A percentile compares a stretch with the other conserved stretches of the same genome.
These are phyloP conservation scores for Arrhopalites spinosus DNA, from an alignment of 2,888 invertebrate species.

Conservation along the genomic window DNA sequence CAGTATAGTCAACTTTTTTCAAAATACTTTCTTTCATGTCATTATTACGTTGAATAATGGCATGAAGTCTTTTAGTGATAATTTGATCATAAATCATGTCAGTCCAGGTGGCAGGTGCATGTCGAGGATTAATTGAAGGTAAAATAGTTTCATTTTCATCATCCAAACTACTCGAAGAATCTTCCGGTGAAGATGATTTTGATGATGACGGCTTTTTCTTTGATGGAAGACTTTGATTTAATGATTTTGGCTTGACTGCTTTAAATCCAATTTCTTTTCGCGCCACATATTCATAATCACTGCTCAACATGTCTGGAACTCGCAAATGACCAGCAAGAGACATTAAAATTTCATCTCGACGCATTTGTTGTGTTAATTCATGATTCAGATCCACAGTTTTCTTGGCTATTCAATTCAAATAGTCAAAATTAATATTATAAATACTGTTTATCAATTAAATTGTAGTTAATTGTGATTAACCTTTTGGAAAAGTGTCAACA, in stretches of 20 bases:
- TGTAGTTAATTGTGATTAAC: conserved; percentile 13
- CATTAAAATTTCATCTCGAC: conserved; percentile 33
- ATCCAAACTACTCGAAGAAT: not conserved
- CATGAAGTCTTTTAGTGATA: conserved; percentile 38
- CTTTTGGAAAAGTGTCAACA: conserved; percentile 47
- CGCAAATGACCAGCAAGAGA: conserved; percentile 37
- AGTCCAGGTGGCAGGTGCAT: conserved; percentile 41
- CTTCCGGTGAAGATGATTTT: not conserved
- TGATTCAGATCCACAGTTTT: conserved; percentile 10
- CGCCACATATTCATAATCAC: too few relatives aligned
- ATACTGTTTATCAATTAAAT: not conserved
- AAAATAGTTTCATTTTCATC: conserved; percentile 9
- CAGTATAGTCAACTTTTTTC: conserved; percentile 29
- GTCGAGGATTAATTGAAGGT: conserved; percentile 28
- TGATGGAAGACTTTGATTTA: too few relatives aligned
- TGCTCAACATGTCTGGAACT: conserved; percentile 6
- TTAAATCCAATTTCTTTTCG: too few relatives aligned
- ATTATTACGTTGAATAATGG: conserved; percentile 47
- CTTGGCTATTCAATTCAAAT: conserved; percentile 5
- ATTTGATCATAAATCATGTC: conserved; percentile 51
- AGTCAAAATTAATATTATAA: not conserved
- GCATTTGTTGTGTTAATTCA: conserved; percentile 16
- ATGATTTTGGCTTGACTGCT: too few relatives aligned
- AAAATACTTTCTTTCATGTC: conserved; percentile 40
- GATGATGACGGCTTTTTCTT: too few relatives aligned